Evolutionary conservation across 2,888 invertebrate species (phyloP).

Genomic region (Netelia fuscicornis): DNA sequence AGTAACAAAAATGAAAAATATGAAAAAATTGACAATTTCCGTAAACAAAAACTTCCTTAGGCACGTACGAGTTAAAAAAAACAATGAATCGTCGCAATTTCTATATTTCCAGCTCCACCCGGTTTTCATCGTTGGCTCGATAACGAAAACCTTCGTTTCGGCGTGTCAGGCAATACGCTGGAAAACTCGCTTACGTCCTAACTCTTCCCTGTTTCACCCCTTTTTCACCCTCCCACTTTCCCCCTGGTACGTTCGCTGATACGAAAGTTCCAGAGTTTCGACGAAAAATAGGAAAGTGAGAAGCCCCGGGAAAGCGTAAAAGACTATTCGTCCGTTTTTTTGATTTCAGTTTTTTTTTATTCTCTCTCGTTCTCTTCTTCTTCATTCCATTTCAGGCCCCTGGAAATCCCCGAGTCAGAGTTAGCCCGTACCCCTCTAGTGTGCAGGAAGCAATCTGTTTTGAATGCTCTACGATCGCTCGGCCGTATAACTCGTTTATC

Average conservation of each 20-base stretch:
- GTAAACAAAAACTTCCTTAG: too few relatives aligned
- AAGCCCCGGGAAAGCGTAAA: slow-evolving; percentile 40
- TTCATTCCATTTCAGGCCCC: slow-evolving; percentile 1
- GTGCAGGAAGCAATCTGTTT: slow-evolving; percentile 59
- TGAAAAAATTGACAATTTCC: too few relatives aligned
- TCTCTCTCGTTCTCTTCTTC: neutral
- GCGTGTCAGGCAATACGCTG: neutral
- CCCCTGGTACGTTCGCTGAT: slow-evolving; percentile 23
- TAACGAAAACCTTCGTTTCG: slow-evolving; percentile 33
- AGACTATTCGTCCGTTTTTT: slow-evolving; percentile 29
- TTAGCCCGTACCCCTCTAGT: neutral
- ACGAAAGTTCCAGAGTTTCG: slow-evolving; percentile 46
- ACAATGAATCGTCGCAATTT: neutral
- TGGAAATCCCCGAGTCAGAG: too few relatives aligned
- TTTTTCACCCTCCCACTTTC: neutral
- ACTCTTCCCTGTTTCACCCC: neutral
- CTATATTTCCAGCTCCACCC: neutral
- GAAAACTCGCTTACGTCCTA: neutral
- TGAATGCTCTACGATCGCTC: slow-evolving; percentile 62
- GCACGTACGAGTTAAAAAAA: neutral
- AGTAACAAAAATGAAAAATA: too few relatives aligned
- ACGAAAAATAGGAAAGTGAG: slow-evolving; percentile 40
- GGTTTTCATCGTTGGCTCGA: slow-evolving; percentile 26
- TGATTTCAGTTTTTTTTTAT: neutral
- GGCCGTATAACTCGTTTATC: slow-evolving; percentile 59